Base-by-base conservation (phyloP, 2,113 vertebrate species). In the Seriola rivoliana region DNA sequence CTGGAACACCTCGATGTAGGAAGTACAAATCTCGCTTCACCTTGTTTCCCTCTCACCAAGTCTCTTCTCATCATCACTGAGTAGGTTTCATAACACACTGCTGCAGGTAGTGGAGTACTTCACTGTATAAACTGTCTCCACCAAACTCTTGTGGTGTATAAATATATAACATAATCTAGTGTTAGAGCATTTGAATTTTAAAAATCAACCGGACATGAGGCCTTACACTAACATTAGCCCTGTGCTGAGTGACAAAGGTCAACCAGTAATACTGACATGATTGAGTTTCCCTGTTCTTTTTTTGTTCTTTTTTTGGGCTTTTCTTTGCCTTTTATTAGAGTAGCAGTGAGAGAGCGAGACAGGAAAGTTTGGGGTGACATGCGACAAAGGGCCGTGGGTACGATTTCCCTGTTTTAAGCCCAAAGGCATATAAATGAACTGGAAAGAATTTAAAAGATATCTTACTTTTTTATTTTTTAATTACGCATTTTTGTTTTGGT, bases 11-110 rank as follows among this genome's bases (percentile, higher is more conserved):
- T 48, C 14, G 42, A 42, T 40, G 5, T 14, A 29, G 55, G 58
- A 60, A 60, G 71, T 23, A 19, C 38, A 69, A 46, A 64, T 64
- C 36, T 67, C 42, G 19, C 48, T 50, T 78, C 74, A 70, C 74
- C 55, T n/a, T 77, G 44, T 54, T 25, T 66, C 86, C 42, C 66
- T 62, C 66, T 76, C 60, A 78, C 44, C 40, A 46, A 40, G 34
- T 60, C 36, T 71, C 58, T 13, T 46, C 34, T 80, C 72, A 57
- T 50, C 69, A 34, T 4, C 54, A 44, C 65, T 63, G 80, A 82
- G 65, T 65, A 36, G 2, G 36, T 78, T 78, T 73, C 68, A 59
- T 82, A 74, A 78, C 48, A 19, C 13, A 25, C 58, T 52, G 69
- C 63, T 60, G 67, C 78, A 25, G 68, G 67, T 46, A 0, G 52